Base-by-base conservation (phyloP, 2,888 invertebrate species). In the Drosophila siamana region DNA sequence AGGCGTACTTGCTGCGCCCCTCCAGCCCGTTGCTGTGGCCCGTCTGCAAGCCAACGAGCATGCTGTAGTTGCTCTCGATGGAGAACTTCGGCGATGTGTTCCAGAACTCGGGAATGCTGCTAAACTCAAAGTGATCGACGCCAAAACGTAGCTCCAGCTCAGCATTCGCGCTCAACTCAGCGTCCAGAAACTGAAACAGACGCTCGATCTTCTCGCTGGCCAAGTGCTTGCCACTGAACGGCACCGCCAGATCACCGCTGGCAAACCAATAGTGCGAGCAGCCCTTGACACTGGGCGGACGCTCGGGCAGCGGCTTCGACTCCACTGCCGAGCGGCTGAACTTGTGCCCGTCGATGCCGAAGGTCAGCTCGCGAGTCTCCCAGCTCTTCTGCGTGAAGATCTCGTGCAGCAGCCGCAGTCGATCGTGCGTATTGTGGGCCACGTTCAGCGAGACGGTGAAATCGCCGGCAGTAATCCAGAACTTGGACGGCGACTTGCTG, bases 221-320 rank as follows among this genome's bases (percentile, higher is more conserved):
- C 57, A 91, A 74, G 15, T 63, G 73, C 40, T 89, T 86, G 36
- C 92, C 91, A 15, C 77, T 89, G 47, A 91, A 91, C 0, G 91
- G 90, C 54, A 92, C 80, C 0, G 89, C 77, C 43, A 91, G 54
- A 41, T 90, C 90, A 0, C 90, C 90, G 16, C 82, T 90, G 15
- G 90, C 89, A 56, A 92, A 90, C 92, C 92, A 91, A 56, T 90
- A 91, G n/a, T 92, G 89, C 0, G 91, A 92, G 67, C 74, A 72
- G 2, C 74, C 87, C 30, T 88, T 81, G 0, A 64, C 60, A 8
- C 65, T 72, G 0, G 88, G 74, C 0, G 84, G 71, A 2, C 72
- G 71, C 33, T 78, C 77, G 0, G 82, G 79, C 36, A 81, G 50
- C 0, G 33, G 4, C 19, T 64, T 60, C 0, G 51, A n/a, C 1